A percentile compares a stretch with the other conserved stretches of the same genome.
Evolutionary conservation across 2,113 vertebrate genomes (phyloP).

Genomic region (Campylomormyrus tamandua): DNA sequence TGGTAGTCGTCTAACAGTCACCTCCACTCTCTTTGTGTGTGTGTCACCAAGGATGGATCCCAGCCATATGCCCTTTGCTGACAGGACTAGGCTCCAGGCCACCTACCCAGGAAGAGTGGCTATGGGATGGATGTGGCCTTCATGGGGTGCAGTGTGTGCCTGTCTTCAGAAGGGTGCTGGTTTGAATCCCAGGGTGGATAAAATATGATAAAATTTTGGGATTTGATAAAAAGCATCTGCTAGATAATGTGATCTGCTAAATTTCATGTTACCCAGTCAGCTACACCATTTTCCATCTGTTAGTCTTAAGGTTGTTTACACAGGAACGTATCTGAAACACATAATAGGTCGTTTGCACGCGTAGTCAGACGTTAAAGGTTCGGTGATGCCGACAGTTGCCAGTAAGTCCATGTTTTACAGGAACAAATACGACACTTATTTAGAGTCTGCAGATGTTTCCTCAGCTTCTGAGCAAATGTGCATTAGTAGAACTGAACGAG

Average conservation of each 20-base stretch:
- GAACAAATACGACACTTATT: neutral
- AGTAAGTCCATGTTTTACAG: neutral
- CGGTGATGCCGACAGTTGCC: neutral
- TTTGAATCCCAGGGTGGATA: neutral
- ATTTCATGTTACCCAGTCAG: neutral
- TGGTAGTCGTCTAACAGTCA: neutral
- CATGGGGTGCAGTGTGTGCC: neutral
- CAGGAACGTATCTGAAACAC: neutral
- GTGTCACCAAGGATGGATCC: neutral
- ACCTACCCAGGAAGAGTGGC: neutral
- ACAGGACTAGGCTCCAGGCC: neutral
- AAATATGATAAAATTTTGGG: neutral
- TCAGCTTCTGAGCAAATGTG: neutral
- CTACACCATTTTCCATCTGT: neutral
- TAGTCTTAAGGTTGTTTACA: neutral
- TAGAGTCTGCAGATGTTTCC: neutral
- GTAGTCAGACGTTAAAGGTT: neutral
- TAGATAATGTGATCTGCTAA: neutral
- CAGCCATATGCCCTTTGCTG: neutral
- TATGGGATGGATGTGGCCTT: neutral
- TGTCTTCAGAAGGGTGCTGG: neutral
- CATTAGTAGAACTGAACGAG: neutral
- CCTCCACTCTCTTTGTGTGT: neutral
- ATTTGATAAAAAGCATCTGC: neutral
- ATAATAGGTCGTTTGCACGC: neutral